A percentile compares a stretch with the other conserved stretches of the same genome.
Evolutionary conservation across 2,113 vertebrate species (phyloP).

Genomic region (Semnornis frantzii): DNA sequence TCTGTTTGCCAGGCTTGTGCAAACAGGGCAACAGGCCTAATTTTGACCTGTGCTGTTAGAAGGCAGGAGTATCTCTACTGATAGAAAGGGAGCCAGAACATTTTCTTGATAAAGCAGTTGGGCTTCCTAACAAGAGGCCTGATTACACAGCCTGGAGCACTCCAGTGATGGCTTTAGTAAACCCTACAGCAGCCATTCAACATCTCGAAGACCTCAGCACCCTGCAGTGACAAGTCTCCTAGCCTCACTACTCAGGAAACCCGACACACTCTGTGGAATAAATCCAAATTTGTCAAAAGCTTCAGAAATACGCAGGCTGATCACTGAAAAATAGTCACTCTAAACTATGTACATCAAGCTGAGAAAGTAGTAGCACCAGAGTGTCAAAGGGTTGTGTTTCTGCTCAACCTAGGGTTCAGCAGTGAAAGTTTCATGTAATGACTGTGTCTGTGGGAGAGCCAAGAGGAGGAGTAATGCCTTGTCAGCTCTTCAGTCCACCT

Average conservation of each 20-base stretch:
- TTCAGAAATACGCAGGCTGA: neutral
- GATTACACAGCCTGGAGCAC: neutral
- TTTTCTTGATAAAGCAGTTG: neutral
- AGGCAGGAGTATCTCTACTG: neutral
- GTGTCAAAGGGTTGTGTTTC: neutral
- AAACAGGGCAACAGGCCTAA: neutral
- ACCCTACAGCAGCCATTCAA: neutral
- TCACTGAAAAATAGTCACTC: accelerated
- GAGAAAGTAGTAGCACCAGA: neutral
- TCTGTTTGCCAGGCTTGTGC: neutral
- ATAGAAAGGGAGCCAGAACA: neutral
- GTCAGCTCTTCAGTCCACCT: neutral
- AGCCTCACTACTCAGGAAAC: neutral
- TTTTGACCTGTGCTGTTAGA: neutral
- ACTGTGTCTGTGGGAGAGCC: neutral
- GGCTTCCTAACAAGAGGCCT: neutral
- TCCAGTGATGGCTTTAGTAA: neutral
- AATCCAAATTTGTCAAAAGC: neutral
- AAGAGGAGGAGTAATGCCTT: neutral
- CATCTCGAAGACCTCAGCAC: accelerated
- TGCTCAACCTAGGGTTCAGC: neutral
- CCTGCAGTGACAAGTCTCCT: accelerated
- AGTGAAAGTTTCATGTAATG: neutral
- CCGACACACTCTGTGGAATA: neutral
- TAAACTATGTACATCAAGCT: accelerated